Evolutionary conservation across 2,888 invertebrate genomes (phyloP), one percentile per base, ranked within the genome.

Genomic region (Callinectes sapidus): DNA sequence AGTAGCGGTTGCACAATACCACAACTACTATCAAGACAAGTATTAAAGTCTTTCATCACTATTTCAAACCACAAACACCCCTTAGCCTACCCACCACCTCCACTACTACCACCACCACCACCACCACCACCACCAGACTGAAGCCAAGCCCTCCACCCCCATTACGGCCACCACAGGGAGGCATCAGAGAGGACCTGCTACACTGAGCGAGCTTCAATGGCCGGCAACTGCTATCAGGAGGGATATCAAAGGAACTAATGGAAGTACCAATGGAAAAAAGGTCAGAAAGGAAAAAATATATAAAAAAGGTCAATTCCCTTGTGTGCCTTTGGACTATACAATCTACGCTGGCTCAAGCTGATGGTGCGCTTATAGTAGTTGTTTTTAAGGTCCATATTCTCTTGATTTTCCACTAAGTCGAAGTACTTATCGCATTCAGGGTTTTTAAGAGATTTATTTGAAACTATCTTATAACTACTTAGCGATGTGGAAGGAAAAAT

Each of bases 141-240:
- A 71, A 71, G 23, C 8, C 71, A 71, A 10, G 28, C 71, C 71
- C 71, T 71, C 23, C n/a, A 81, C 35, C 13, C 71, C 28, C 71
- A 28, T n/a, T 28, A 71, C 23, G 2, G 32, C 35, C 81, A 14
- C 16, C 35, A 32, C 16, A 35, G 10, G 32, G 81, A 81, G 14
- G n/a, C 35, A n/a, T 81, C 81, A 81, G 35, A 32, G 35, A 81
- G n/a, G 35, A 32, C 1, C 32, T 81, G 10, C 81, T 81, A 81
- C 81, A 81, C 35, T 71, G n/a, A 71, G 71, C 10, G 71, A n/a
- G n/a, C n/a, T 71, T 71, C 71, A 71, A 71, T 71, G 71, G 71
- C n/a, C 5, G 71, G 28, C 28, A 6, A 18, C 35, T 14, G 81
- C 14, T 35, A 23, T 81, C 81, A 81, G 32, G 32, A 81, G 81